Percentiles rank a stretch among this genome's conserved stretches.
These are phyloP conservation scores for Aldrovandia affinis DNA, from an alignment of 2,797 vertebrate species.

Conservation along the genomic window DNA sequence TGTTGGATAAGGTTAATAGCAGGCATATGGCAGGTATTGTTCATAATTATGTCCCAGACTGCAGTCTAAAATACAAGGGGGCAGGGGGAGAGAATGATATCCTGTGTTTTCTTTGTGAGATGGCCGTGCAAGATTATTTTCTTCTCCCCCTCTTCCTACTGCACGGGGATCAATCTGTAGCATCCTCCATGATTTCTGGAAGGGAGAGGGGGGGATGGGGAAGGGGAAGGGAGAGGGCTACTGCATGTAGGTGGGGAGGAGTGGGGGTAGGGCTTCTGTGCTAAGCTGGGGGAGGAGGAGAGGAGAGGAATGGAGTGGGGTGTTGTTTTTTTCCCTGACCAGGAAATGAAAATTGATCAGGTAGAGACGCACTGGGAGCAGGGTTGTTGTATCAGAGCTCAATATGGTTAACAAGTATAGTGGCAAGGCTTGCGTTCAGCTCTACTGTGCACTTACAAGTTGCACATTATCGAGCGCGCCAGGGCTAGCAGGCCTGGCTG, in stretches of 20 bases:
- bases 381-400: constrained; percentile 62
- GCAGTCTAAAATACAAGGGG: not conserved
- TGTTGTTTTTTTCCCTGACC: constrained; percentile 58
- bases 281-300: not conserved
- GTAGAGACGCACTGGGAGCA: constrained; percentile 64
- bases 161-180: constrained; percentile 65
- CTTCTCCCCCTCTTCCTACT: constrained; percentile 51
- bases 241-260: constrained; percentile 61
- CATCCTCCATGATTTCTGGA: constrained; percentile 57
- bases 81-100: not conserved
- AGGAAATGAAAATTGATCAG: constrained; percentile 79
- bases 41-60: constrained; percentile 5
- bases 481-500: constrained; percentile 27
- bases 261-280: constrained; percentile 3
- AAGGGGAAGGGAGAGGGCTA: not conserved
- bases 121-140: constrained; percentile 55
- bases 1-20: not conserved
- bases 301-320: not conserved
- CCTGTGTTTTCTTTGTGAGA: constrained; percentile 5
- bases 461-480: constrained; percentile 69
- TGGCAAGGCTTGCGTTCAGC: constrained; percentile 59
- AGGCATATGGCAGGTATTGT: not conserved
- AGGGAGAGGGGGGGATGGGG: not conserved
- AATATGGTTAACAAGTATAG: constrained; percentile 66
- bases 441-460: constrained; percentile 59